Evolutionary conservation across 2,888 invertebrate species (phyloP).

Genomic region (Volucella inflata): DNA sequence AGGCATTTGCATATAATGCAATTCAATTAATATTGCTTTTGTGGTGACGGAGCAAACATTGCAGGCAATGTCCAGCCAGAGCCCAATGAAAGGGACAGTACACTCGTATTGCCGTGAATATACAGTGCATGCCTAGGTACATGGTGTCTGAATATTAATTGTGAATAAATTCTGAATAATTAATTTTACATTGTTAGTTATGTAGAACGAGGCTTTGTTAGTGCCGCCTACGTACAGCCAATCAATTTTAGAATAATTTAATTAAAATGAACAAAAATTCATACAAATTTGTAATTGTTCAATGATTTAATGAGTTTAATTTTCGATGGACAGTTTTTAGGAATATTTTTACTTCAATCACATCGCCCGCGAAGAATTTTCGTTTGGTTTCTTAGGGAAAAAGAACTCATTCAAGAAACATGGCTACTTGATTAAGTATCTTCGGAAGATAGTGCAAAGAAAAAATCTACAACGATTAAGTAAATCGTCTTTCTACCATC

Average conservation of each 20-base stretch:
- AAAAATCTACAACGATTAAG: too few species aligned
- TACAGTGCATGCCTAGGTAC: background rate
- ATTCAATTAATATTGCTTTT: conserved; percentile 70
- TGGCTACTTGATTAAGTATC: too few species aligned
- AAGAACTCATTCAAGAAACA: too few species aligned
- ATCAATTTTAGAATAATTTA: conserved; percentile 3
- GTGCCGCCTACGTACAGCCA: background rate
- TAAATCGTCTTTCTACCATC: too few species aligned
- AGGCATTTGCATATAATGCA: conserved; percentile 55
- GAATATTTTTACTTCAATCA: too few species aligned
- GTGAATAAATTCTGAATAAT: conserved; percentile 71
- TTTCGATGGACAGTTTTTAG: too few species aligned
- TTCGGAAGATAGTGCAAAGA: too few species aligned
- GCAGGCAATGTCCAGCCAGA: conserved; percentile 52
- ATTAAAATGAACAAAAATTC: background rate
- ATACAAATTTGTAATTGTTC: too few species aligned
- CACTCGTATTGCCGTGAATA: background rate
- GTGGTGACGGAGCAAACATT: conserved; percentile 56
- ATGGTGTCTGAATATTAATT: conserved; percentile 65
- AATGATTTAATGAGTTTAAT: too few species aligned
- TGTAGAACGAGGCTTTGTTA: conserved; percentile 4
- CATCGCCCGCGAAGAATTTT: too few species aligned
- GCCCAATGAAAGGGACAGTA: background rate
- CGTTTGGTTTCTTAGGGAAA: too few species aligned
- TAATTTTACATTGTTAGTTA: conserved; percentile 56